Evolutionary conservation across 2,113 vertebrate genomes (phyloP), one percentile per base, ranked within the genome.

Genomic region (Elaphurus davidianus): DNA sequence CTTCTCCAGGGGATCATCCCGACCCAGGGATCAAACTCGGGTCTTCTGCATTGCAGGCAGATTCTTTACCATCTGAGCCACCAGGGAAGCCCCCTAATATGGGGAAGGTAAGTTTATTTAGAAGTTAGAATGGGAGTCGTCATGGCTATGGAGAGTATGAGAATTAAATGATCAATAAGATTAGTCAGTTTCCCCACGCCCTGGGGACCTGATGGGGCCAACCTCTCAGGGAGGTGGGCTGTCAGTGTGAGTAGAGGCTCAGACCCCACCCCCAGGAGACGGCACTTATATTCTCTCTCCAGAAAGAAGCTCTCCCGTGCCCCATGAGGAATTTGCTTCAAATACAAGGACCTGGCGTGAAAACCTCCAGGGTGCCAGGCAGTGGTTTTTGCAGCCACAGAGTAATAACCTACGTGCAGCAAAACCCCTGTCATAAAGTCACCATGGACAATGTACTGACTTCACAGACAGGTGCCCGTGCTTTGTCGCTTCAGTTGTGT

Each of bases 361-460:
- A 45, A 16, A 8, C 28, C 50, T 12, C 54, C 81, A 6, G 0
- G 0, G 9, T 4, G 40, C 13, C 12, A 30, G 14, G 57, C 62
- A 21, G 9, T 23, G 54, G 30, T 21, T 28, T 87, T 85, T 59
- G 17, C 33, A 57, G 52, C 40, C 33, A 27, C 27, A 19, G 16
- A 40, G 19, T 40, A 59, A 11, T 33, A 55, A 27, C 11, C 16
- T 45, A 21, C 43, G 0, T 0, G 1, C 43, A 15, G 78, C n/a
- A 23, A 64, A 57, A 19, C 2, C 40, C 50, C 21, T 1, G 5
- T 36, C 9, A 4, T 4, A 7, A 52, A n/a, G 36, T 28, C 88
- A n/a, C 62, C 0, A 5, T 0, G 43, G 1, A 10, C 16, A 3
- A 3, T 0, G 4, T 14, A 1, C 19, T 17, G 25, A 36, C 25